These are phyloP conservation scores for Stegodyphus dumicola DNA, from an alignment of 1,140 invertebrate species.

Conservation along the genomic window DNA sequence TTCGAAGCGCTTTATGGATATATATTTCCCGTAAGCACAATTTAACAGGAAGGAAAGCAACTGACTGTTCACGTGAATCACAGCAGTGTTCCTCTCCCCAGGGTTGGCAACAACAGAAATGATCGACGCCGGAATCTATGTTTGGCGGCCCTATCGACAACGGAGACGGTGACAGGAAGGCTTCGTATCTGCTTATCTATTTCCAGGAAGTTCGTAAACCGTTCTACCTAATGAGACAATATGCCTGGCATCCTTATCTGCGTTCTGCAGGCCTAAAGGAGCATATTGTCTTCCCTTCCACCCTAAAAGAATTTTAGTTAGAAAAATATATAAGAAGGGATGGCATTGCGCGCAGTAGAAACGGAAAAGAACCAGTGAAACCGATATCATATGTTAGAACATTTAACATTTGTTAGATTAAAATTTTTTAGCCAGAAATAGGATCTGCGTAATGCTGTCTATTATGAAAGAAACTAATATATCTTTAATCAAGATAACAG, in stretches of 20 bases:
- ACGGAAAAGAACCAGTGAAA: too few species aligned
- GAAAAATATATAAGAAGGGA: neutral
- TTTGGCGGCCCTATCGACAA: neutral
- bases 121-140: neutral
- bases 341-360: too few species aligned
- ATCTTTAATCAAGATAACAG: too few species aligned
- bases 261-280: neutral
- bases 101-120: neutral
- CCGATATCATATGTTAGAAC: too few species aligned
- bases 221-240: neutral
- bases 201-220: conserved; percentile 15
- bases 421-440: too few species aligned
- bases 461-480: too few species aligned
- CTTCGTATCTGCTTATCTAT: conserved; percentile 1
- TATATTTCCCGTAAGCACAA: neutral
- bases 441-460: too few species aligned
- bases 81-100: neutral
- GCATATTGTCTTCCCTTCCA: too few species aligned
- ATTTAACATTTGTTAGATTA: too few species aligned
- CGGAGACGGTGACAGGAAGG: conserved; percentile 8
- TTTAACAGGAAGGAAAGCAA: neutral
- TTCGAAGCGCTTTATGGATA: too few species aligned
- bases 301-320: neutral
- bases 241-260: conserved; percentile 1
- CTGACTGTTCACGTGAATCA: neutral